These are phyloP conservation scores for Slavum lentiscoides DNA, from an alignment of 2,888 invertebrate species.

Conservation along the genomic window DNA sequence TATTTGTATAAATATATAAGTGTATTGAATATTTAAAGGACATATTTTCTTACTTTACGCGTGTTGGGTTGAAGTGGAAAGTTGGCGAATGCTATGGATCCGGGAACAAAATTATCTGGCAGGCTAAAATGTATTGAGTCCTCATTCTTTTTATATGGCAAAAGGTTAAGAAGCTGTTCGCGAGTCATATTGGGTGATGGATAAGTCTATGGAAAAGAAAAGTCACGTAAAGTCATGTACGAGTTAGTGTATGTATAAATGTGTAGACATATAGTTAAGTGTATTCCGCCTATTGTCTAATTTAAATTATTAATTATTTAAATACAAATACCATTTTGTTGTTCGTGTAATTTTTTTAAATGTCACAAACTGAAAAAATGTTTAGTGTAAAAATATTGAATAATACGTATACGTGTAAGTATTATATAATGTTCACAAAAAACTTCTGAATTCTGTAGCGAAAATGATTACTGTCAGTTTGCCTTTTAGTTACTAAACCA, in stretches of 20 bases:
- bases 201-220: neutral
- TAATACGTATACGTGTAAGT: neutral
- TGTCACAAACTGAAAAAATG: neutral
- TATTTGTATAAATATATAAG: neutral
- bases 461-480: neutral
- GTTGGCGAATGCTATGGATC: slow-evolving; percentile 46
- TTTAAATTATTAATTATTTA: neutral
- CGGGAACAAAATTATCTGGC: slow-evolving; percentile 43
- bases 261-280: too few relatives aligned
- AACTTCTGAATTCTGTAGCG: neutral
- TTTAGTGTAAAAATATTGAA: neutral
- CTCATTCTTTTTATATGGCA: slow-evolving; percentile 32
- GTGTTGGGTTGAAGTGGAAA: slow-evolving; percentile 24
- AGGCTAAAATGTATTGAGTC: slow-evolving; percentile 34
- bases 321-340: neutral
- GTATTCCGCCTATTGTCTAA: neutral
- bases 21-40: neutral
- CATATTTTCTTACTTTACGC: slow-evolving; percentile 27
- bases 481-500: neutral
- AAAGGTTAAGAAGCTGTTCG: slow-evolving; percentile 18
- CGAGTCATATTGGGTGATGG: slow-evolving; percentile 26
- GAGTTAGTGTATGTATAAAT: neutral
- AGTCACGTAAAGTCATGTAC: neutral
- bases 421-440: neutral
- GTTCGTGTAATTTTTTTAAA: neutral